Base-by-base conservation (phyloP, 2,797 vertebrate genomes). In the Falco novaeseelandiae region DNA sequence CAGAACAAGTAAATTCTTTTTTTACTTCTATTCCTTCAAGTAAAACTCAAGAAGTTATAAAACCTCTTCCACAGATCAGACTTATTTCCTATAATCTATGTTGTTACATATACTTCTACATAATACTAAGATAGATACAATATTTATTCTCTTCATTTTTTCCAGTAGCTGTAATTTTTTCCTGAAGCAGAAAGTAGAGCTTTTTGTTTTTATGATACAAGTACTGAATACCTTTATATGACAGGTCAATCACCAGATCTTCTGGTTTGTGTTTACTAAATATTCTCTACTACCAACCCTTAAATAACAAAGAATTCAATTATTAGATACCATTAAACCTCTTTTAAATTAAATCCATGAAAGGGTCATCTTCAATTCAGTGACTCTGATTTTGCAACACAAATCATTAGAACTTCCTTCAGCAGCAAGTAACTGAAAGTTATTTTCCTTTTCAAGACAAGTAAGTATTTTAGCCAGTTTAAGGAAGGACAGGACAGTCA, bases 341-440 rank as follows among this genome's bases (percentile, higher is more conserved):
- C 49, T 67, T 90, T 69, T 55, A 73, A 95, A 84, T 77, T 61
- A 80, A 94, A 78, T 52, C 38, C 54, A 74, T 55, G 27, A 48
- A 83, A 92, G 38, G 38, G 38, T 38, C 67, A 59, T 89, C 62
- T 83, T 83, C 71, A 65, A 59, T 77, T 91, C 81, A 65, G 30
- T 49, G 32, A 73, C 30, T 81, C 57, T 79, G 77, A 82, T 93
- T 92, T 87, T 94, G 79, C 58, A 94, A 96, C 30, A 74, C 57
- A 63, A 69, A 86, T 71, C 32, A 72, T 72, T 36, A 87, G 54
- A 93, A 87, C 40, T 80, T 93, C 40, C 57, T 89, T 86, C 79
- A 77, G 51, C 74, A 93, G 61, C 58, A 89, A 93, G 59, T 67
- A 89, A 93, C 81, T 67, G 34, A 8, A 89, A 83, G 73, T 46